These are phyloP conservation scores for Apteryx owenii DNA, from an alignment of 2,113 vertebrate species.

Conservation along the genomic window DNA sequence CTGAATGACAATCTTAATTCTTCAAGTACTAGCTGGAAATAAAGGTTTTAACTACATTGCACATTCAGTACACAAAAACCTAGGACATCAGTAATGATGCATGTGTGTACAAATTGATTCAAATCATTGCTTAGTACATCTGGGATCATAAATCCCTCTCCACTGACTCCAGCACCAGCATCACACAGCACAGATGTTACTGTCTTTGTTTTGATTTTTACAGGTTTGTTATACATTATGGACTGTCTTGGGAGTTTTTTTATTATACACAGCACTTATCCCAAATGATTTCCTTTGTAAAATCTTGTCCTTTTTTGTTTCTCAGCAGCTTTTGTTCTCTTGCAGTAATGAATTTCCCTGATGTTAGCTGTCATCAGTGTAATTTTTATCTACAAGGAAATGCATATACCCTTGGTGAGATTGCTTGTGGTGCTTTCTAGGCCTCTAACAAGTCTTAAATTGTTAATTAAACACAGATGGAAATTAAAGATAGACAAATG, in stretches of 20 bases:
- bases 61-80: not conserved
- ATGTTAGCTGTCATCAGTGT: not conserved
- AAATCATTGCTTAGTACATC: conserved; percentile 5
- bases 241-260: conserved; percentile 25
- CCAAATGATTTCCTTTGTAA: conserved; percentile 8
- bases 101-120: conserved; percentile 10
- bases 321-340: not conserved
- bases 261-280: not conserved
- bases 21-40: conserved; percentile 42
- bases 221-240: not conserved
- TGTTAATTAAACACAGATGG: not conserved
- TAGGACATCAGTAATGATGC: not conserved
- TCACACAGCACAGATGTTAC: not conserved
- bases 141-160: not conserved
- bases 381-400: not conserved
- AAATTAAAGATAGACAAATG: not conserved
- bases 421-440: not conserved
- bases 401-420: not conserved
- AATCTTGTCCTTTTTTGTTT: not conserved
- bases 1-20: conserved; percentile 47
- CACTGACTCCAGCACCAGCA: not conserved
- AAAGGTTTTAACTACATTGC: not conserved
- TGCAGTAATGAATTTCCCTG: not conserved
- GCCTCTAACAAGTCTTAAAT: not conserved
- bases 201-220: not conserved